A percentile compares a stretch with the other conserved stretches of the same genome.
Evolutionary conservation across 2,888 invertebrate genomes (phyloP).

Genomic region (Palloptera scutellata): DNA sequence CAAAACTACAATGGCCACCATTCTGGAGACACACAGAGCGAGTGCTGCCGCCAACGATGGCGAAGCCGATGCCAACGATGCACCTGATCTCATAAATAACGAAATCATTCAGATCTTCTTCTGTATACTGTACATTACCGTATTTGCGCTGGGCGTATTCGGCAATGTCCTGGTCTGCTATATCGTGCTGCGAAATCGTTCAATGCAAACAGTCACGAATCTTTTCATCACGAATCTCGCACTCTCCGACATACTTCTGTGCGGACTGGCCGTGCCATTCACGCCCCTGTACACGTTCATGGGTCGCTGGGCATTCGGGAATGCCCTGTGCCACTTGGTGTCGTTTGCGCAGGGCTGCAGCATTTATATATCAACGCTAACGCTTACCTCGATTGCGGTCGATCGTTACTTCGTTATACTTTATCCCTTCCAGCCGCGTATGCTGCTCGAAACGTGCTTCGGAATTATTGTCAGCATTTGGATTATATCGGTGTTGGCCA

Average conservation of each 20-base stretch:
- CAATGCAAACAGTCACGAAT: slow-evolving; percentile 98
- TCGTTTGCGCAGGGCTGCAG: slow-evolving; percentile 94
- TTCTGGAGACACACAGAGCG: background rate
- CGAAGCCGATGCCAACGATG: background rate
- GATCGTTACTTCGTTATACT: slow-evolving; percentile 98
- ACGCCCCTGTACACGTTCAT: slow-evolving; percentile 95
- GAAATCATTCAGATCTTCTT: slow-evolving; percentile 59
- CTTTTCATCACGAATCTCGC: slow-evolving; percentile 97
- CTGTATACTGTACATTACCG: slow-evolving; percentile 59
- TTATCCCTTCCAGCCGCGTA: slow-evolving; percentile 91
- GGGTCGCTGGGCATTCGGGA: slow-evolving; percentile 92
- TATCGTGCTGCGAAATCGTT: slow-evolving; percentile 89
- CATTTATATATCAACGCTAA: slow-evolving; percentile 96
- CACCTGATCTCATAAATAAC: slow-evolving; percentile 52
- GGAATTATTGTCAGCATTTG: slow-evolving; percentile 89
- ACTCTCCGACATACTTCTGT: slow-evolving; percentile 91
- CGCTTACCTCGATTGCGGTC: slow-evolving; percentile 95
- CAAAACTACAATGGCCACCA: slow-evolving; percentile 3
- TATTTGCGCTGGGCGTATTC: slow-evolving; percentile 85
- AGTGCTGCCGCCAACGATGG: background rate
- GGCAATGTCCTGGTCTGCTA: slow-evolving; percentile 93
- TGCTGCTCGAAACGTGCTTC: slow-evolving; percentile 87
- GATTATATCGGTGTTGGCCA: slow-evolving; percentile 86
- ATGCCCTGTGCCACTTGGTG: slow-evolving; percentile 85
- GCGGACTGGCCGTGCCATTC: slow-evolving; percentile 93